A percentile compares a stretch with the other conserved stretches of the same genome.
Evolutionary conservation across 1,140 invertebrate species (phyloP).

Genomic region (Amyelois transitella): DNA sequence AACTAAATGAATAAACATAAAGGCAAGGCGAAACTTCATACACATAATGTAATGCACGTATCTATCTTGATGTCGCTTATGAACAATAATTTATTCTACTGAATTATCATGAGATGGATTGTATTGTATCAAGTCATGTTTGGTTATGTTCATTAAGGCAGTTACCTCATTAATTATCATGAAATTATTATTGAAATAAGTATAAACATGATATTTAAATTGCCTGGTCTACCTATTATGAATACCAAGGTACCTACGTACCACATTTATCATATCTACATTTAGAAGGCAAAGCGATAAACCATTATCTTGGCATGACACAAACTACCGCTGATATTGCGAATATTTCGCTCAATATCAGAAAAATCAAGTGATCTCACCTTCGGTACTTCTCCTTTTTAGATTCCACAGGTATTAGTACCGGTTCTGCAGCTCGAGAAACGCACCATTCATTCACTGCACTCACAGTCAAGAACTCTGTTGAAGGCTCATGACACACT

Average conservation of each 20-base stretch:
- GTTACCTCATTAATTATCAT: too few species aligned
- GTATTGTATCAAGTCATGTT: neutral
- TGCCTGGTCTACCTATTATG: too few species aligned
- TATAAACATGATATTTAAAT: too few species aligned
- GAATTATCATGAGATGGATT: neutral
- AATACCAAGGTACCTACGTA: neutral
- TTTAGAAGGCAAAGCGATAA: conserved; percentile 45
- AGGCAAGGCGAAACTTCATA: conserved; percentile 66
- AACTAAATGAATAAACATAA: conserved; percentile 66
- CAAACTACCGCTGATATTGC: conserved; percentile 44
- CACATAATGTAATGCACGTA: neutral
- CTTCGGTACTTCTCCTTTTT: conserved; percentile 72
- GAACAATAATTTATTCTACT: neutral
- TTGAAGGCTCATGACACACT: conserved; percentile 62
- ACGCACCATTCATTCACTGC: conserved; percentile 71
- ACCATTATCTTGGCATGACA: conserved; percentile 50
- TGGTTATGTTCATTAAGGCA: too few species aligned
- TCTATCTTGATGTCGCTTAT: neutral
- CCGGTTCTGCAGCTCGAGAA: conserved; percentile 54
- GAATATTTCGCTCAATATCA: conserved; percentile 53
- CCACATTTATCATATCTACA: conserved; percentile 36
- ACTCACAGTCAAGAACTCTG: conserved; percentile 66
- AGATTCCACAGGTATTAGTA: conserved; percentile 62
- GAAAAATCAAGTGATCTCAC: conserved; percentile 52
- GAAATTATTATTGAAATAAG: too few species aligned